Conservation (phyloP, 2,113 vertebrate species). For the Monopterus albus region DNA sequence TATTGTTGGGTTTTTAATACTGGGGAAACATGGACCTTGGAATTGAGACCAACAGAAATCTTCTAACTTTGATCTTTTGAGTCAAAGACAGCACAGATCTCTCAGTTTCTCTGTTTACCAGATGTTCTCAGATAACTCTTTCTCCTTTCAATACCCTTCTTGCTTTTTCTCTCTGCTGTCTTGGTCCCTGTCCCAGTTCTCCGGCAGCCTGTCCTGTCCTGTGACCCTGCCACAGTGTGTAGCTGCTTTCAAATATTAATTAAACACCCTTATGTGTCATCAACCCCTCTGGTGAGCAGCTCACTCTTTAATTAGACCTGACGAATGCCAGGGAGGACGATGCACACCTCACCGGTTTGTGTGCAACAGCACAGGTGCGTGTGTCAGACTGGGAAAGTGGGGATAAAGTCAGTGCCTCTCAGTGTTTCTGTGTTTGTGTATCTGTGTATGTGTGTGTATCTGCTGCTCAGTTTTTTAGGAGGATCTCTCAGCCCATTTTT, state of each 20-base stretch:
- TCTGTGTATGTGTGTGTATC: background rate
- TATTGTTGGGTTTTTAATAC: background rate
- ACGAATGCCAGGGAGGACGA: conserved; percentile 46
- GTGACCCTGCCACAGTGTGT: conserved; percentile 19
- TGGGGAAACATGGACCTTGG: background rate
- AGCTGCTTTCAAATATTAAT: conserved; percentile 63
- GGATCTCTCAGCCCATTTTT: conserved; percentile 14
- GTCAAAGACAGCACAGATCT: background rate
- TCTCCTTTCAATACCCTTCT: background rate
- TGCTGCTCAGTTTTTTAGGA: background rate
- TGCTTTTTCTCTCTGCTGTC: background rate
- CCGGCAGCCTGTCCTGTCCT: conserved; percentile 21
- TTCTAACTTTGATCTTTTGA: too few relatives aligned
- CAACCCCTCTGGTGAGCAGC: conserved; percentile 61
- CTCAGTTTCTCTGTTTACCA: background rate
- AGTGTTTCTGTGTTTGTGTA: background rate
- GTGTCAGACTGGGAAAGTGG: conserved; percentile 23
- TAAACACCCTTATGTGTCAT: conserved; percentile 64
- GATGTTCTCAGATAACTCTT: background rate
- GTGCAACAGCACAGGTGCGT: conserved; percentile 46
- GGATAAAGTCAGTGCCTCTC: conserved; percentile 19
- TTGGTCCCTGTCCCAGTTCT: conserved; percentile 10
- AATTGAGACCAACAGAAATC: too few relatives aligned
- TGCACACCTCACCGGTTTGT: conserved; percentile 33
- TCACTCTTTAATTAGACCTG: conserved; percentile 68